Percentiles rank a stretch among this genome's conserved stretches.
phyloP scores from a whole-genome alignment of 2,888 invertebrate genomes.

The Drosophila stalkeri region DNA sequence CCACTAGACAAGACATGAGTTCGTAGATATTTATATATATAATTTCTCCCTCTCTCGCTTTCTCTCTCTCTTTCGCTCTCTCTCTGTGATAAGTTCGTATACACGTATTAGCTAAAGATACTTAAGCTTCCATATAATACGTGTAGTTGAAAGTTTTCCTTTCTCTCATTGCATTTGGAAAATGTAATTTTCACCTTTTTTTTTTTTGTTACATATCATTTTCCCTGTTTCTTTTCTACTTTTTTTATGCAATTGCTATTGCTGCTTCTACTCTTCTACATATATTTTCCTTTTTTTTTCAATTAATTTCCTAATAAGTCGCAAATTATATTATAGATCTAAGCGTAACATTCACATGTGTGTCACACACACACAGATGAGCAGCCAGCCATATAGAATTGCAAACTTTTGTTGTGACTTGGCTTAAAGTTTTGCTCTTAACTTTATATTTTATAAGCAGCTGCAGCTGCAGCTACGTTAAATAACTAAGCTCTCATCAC shows the following conservation, averaged over 20 bases:
- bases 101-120: conserved; percentile 62
- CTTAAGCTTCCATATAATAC: conserved; percentile 65
- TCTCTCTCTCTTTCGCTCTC: no score
- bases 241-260: not conserved
- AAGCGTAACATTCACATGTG: conserved; percentile 29
- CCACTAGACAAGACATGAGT: conserved; percentile 35
- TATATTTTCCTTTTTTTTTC: conserved; percentile 16
- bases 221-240: conserved; percentile 22
- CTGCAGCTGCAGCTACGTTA: conserved; percentile 6
- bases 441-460: conserved; percentile 3
- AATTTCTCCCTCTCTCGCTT: not conserved
- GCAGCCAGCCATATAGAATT: conserved; percentile 2
- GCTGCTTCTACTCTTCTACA: not conserved
- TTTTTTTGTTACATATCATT: conserved; percentile 64
- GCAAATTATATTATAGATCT: conserved; percentile 35
- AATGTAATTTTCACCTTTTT: conserved; percentile 69
- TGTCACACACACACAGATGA: not conserved
- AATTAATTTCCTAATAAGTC: conserved; percentile 46
- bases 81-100: conserved; percentile 17
- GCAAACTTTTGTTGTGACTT: not conserved
- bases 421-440: not conserved
- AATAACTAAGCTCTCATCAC: conserved; percentile 22
- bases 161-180: conserved; percentile 5
- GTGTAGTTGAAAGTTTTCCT: conserved; percentile 33
- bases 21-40: conserved; percentile 10